Conservation (phyloP, 2,888 invertebrate genomes). For the Argyresthia albistria region DNA sequence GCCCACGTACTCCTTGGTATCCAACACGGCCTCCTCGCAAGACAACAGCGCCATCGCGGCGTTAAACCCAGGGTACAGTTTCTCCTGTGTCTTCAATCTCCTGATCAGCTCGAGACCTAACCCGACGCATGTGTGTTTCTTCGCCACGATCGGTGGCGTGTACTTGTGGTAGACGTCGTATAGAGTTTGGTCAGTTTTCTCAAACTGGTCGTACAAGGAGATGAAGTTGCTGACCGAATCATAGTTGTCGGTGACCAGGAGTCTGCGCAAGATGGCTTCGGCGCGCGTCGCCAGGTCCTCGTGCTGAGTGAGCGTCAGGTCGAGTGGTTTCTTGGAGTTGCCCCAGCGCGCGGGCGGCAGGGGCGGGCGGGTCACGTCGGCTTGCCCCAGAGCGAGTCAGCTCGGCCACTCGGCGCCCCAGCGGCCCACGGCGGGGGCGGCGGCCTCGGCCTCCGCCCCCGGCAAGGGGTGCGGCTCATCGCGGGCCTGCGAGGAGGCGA, state of each 20-base stretch:
- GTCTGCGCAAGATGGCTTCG: conserved; percentile 84
- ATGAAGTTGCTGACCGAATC: conserved; percentile 91
- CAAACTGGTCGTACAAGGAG: conserved; percentile 75
- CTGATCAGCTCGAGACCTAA: conserved; percentile 84
- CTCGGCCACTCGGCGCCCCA: conserved; percentile 97
- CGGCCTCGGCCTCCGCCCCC: conserved; percentile 67
- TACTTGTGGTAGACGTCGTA: conserved; percentile 84
- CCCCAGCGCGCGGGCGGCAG: conserved; percentile 48
- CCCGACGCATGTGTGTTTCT: conserved; percentile 91
- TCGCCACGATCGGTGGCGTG: conserved; percentile 81
- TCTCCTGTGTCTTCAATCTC: conserved; percentile 73
- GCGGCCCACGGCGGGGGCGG: conserved; percentile 85
- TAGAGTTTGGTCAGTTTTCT: conserved; percentile 71
- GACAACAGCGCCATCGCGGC: conserved; percentile 78
- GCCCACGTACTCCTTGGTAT: conserved; percentile 70
- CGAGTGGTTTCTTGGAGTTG: conserved; percentile 29
- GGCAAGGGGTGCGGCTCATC: conserved; percentile 36
- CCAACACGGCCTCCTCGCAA: conserved; percentile 87
- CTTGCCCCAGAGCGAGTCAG: conserved; percentile 86
- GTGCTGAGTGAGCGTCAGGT: conserved; percentile 70
- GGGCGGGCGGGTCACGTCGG: conserved; percentile 36
- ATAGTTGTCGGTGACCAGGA: conserved; percentile 89
- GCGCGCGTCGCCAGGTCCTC: conserved; percentile 85
- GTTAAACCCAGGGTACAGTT: conserved; percentile 76
- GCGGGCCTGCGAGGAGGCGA: conserved; percentile 32